Conservation (phyloP, 2,888 invertebrate genomes). For the Cheilosia scutellata region DNA sequence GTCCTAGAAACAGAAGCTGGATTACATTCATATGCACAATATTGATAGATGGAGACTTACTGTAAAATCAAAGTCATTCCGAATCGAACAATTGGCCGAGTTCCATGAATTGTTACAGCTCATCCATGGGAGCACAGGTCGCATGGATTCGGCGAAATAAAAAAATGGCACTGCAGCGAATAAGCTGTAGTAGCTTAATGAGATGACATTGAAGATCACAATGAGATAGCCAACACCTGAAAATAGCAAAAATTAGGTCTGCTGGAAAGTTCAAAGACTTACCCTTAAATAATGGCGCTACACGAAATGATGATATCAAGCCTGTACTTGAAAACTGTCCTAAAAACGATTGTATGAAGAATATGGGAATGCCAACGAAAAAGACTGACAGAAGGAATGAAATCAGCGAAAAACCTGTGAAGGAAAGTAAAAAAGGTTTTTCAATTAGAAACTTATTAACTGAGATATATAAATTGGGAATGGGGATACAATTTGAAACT, state of each 20-base stretch:
- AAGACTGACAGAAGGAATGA: constrained; percentile 80
- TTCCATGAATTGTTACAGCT: constrained; percentile 93
- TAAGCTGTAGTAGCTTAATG: constrained; percentile 92
- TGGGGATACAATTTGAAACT: no score
- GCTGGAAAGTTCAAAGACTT: constrained; percentile 53
- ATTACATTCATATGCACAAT: not conserved
- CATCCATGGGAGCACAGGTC: constrained; percentile 90
- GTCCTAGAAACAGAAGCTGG: constrained; percentile 71
- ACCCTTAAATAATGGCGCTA: constrained; percentile 95
- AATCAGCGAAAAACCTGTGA: constrained; percentile 79
- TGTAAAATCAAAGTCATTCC: constrained; percentile 79
- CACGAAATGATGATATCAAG: constrained; percentile 92
- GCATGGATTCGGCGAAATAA: constrained; percentile 90
- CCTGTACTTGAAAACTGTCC: constrained; percentile 94
- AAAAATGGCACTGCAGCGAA: constrained; percentile 93
- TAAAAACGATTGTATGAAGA: constrained; percentile 93
- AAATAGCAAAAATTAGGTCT: not conserved
- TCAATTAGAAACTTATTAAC: no score
- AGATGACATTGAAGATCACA: constrained; percentile 91
- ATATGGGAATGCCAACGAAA: constrained; percentile 88
- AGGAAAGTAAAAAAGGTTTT: not conserved
- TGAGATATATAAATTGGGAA: not conserved
- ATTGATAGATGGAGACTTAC: constrained; percentile 63
- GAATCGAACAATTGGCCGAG: constrained; percentile 84
- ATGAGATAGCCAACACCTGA: constrained; percentile 87